Conservation (phyloP, 2,797 vertebrate species). For the Cichlasoma orientale region DNA sequence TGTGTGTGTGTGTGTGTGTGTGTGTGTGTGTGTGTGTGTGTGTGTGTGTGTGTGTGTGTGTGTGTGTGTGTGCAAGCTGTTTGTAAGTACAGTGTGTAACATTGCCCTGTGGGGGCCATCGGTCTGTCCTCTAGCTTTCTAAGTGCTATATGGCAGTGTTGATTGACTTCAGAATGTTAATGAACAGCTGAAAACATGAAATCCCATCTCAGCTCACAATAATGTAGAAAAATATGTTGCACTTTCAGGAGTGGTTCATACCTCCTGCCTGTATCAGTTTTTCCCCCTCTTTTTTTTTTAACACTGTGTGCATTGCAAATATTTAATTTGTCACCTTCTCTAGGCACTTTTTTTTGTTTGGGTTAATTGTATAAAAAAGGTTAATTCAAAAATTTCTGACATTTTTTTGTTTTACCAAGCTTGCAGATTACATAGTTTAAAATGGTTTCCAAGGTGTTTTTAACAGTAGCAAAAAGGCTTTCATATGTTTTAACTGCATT, state of each 20-base stretch:
- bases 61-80: neutral
- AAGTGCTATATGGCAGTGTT: neutral
- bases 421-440: neutral
- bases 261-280: neutral
- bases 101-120: constrained; percentile 8
- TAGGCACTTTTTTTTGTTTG: neutral
- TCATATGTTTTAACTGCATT: neutral
- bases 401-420: too few species aligned
- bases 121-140: constrained; percentile 13
- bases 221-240: neutral
- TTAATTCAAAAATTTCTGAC: neutral
- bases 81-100: neutral
- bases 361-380: too few species aligned
- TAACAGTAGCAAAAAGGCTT: rapidly evolving
- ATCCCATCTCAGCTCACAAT: neutral
- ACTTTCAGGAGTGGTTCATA: neutral
- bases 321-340: neutral
- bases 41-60: too few species aligned
- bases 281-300: too few species aligned
- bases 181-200: constrained; percentile 43
- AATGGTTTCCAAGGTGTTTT: neutral
- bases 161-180: constrained; percentile 39
- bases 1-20: too few species aligned
- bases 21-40: too few species aligned
- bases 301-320: too few species aligned